These are phyloP conservation scores for Molossus molossus DNA, from an alignment of 2,797 vertebrate species.

Conservation along the genomic window DNA sequence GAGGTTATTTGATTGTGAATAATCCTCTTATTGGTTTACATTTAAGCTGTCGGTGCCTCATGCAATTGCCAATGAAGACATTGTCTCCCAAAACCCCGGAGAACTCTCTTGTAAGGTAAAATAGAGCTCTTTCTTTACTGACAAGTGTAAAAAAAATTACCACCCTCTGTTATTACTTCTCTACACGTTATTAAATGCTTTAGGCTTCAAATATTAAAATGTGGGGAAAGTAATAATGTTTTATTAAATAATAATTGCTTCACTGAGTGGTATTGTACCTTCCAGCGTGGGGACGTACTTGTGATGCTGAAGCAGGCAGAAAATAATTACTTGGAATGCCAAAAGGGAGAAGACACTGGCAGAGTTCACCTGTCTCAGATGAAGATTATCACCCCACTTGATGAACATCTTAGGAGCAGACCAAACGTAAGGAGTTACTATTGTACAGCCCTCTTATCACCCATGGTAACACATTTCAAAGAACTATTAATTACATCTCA, in stretches of 20 bases:
- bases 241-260: conserved; percentile 87
- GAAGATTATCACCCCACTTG: conserved; percentile 92
- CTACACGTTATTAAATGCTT: conserved; percentile 78
- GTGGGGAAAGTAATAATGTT: conserved; percentile 82
- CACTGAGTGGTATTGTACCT: conserved; percentile 80
- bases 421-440: conserved; percentile 81
- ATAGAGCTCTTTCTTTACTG: conserved; percentile 65
- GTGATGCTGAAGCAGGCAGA: conserved; percentile 91
- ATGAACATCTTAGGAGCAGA: conserved; percentile 82
- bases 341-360: conserved; percentile 90
- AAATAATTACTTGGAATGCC: conserved; percentile 91
- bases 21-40: conserved; percentile 80
- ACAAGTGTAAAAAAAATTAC: conserved; percentile 43
- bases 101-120: conserved; percentile 95
- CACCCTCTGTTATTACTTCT: conserved; percentile 58
- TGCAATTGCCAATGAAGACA: conserved; percentile 91
- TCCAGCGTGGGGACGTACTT: conserved; percentile 92
- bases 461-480: neutral
- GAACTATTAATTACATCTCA: conserved; percentile 70
- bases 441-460: conserved; percentile 10
- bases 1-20: conserved; percentile 48
- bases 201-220: conserved; percentile 83
- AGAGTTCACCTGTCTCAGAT: conserved; percentile 90
- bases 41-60: conserved; percentile 94
- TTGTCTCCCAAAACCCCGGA: conserved; percentile 89